Evolutionary conservation across 2,888 invertebrate genomes (phyloP), one percentile per base, ranked within the genome.

Genomic region (Barypeithes pellucidus): DNA sequence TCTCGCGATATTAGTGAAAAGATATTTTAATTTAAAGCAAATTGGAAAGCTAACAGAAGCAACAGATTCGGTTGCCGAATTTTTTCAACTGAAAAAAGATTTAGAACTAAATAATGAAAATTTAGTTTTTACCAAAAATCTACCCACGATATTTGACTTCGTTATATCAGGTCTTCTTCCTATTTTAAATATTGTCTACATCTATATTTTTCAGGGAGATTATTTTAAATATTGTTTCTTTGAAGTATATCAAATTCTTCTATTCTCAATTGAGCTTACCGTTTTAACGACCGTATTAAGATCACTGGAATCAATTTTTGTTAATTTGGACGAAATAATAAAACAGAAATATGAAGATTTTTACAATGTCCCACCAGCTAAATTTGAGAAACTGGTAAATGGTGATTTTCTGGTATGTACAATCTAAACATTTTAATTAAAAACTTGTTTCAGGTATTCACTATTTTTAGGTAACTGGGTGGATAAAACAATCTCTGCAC

Each of bases 311-410:
- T 24, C 18, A 18, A 50, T 33, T 14, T 16, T 72, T 24, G 16
- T 7, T 5, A 29, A n/a, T 50, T 67, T 67, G 5, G 29, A 41
- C 14, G 7, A 45, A 22, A 29, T n/a, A 3, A 14, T 73, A 22
- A 45, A 63, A 22, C 7, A 62, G 45, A 54, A 22, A 12, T 65
- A 67, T 59, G 20, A 63, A 39, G 50, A 68, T 20, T 73, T 73
- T 41, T 65, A 73, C 50, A 65, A 57, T 16, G 22, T 73, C 8
- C 73, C 73, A n/a, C 29, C 45, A 11, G 59, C 68, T 11, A 60
- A 73, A 16, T 68, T 52, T 24, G 57, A 33, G n/a, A 73, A 69
- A 47, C 33, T 69, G 7, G 52, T 50, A 11, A 65, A 68, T 69
- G 73, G 73, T 11, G 73, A 68, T 24, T 62, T 73, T 29, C 4